Evolutionary conservation across 2,113 vertebrate species (phyloP).

Genomic region (Brachyhypopomus occidentalis): DNA sequence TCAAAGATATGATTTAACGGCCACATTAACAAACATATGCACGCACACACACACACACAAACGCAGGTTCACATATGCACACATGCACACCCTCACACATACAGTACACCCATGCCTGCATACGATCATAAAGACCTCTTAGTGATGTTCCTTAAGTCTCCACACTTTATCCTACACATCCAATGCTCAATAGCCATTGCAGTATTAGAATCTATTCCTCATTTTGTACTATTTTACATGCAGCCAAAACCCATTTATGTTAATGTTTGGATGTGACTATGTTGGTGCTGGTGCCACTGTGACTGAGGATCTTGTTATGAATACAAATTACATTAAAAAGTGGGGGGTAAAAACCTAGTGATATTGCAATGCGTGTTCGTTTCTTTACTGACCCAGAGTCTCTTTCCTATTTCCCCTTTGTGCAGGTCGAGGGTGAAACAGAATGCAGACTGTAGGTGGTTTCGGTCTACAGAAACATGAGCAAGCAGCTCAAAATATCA

Average conservation of each 20-base stretch:
- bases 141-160: too few relatives aligned
- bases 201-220: too few relatives aligned
- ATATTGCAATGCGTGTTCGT: not conserved
- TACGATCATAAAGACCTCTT: not conserved
- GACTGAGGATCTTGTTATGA: too few relatives aligned
- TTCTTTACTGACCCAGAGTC: conserved; percentile 22
- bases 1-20: conserved; percentile 19
- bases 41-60: not conserved
- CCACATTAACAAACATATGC: not conserved
- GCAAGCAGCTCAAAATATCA: conserved; percentile 29
- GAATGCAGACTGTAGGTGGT: conserved; percentile 61
- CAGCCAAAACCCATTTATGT: too few relatives aligned
- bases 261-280: too few relatives aligned
- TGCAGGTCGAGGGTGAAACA: conserved; percentile 46
- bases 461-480: conserved; percentile 23
- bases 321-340: not conserved
- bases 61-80: not conserved
- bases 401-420: conserved; percentile 45
- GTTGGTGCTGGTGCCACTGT: too few relatives aligned
- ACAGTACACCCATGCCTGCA: conserved; percentile 27
- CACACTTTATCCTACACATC: conserved; percentile 19
- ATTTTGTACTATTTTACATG: too few relatives aligned
- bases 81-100: conserved; percentile 31
- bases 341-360: not conserved
- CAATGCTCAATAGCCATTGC: not conserved